Evolutionary conservation across 2,797 vertebrate genomes (phyloP).

Genomic region (Labroides dimidiatus): DNA sequence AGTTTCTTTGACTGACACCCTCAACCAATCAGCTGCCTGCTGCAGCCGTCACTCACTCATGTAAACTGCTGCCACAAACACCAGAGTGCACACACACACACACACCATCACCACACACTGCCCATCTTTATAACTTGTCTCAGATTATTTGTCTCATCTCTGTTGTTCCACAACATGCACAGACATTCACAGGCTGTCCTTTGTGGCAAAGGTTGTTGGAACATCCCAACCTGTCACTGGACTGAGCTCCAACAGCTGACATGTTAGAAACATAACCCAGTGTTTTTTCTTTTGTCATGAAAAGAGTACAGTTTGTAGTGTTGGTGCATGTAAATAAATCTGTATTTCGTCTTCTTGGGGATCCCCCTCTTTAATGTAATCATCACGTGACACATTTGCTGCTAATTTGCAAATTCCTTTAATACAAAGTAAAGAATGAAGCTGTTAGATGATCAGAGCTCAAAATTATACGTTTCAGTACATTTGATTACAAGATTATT

Average conservation of each 20-base stretch:
- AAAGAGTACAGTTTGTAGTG: too few relatives aligned
- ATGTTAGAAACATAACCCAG: too few relatives aligned
- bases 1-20: slow-evolving; percentile 3
- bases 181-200: slow-evolving; percentile 1
- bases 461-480: slow-evolving; percentile 5
- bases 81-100: slow-evolving; percentile 40
- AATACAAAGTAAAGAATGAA: slow-evolving; percentile 18
- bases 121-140: slow-evolving; percentile 34
- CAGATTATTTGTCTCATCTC: slow-evolving; percentile 31
- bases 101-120: slow-evolving; percentile 30
- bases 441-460: slow-evolving; percentile 12
- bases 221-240: too few relatives aligned
- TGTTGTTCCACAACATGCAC: not conserved
- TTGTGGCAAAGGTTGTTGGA: too few relatives aligned
- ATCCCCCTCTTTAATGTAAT: too few relatives aligned
- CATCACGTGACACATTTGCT: too few relatives aligned
- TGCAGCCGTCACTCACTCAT: slow-evolving; percentile 21
- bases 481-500: slow-evolving; percentile 37
- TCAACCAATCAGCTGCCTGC: slow-evolving; percentile 29
- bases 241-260: too few relatives aligned
- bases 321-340: too few relatives aligned
- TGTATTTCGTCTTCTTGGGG: too few relatives aligned
- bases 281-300: too few relatives aligned
- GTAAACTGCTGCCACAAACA: slow-evolving; percentile 40
- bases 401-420: slow-evolving; percentile 42